Evolutionary conservation across 2,113 vertebrate species (phyloP).

Genomic region (Trochalopteron elliotii): DNA sequence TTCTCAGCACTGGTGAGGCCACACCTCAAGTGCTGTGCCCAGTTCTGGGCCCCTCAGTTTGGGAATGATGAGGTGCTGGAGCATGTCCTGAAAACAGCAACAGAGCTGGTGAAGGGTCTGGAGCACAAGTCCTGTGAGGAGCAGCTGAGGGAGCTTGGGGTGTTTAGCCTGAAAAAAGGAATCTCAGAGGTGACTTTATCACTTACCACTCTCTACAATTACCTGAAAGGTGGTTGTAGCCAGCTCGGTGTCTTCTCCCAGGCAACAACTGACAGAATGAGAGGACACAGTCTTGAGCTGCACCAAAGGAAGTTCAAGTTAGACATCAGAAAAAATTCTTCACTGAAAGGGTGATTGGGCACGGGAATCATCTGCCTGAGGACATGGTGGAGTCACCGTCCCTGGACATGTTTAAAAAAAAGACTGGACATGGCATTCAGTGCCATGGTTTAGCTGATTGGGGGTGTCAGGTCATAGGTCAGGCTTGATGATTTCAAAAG

Average conservation of each 20-base stretch:
- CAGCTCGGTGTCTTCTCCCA: neutral
- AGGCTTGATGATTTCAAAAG: neutral
- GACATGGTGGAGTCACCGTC: neutral
- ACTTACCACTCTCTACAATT: too few species aligned
- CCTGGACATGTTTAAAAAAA: fast-evolving
- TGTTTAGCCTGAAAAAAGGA: neutral
- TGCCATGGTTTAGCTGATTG: neutral
- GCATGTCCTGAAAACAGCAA: fast-evolving
- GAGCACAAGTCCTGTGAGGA: neutral
- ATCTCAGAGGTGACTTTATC: neutral
- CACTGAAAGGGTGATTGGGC: neutral
- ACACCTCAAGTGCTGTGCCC: neutral
- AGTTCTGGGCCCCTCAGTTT: neutral
- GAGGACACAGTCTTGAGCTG: neutral
- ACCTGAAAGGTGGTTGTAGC: too few species aligned
- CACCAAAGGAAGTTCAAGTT: neutral
- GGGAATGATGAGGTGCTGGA: fast-evolving
- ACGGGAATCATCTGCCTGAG: neutral
- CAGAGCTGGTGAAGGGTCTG: too few species aligned
- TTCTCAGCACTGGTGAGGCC: fast-evolving
- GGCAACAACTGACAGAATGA: neutral
- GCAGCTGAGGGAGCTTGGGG: fast-evolving
- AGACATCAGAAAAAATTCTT: neutral
- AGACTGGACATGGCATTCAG: fast-evolving
- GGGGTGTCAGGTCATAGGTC: too few species aligned